A percentile compares a stretch with the other conserved stretches of the same genome.
Conservation (phyloP, 1,140 invertebrate species). For the Megalonaias nervosa region DNA sequence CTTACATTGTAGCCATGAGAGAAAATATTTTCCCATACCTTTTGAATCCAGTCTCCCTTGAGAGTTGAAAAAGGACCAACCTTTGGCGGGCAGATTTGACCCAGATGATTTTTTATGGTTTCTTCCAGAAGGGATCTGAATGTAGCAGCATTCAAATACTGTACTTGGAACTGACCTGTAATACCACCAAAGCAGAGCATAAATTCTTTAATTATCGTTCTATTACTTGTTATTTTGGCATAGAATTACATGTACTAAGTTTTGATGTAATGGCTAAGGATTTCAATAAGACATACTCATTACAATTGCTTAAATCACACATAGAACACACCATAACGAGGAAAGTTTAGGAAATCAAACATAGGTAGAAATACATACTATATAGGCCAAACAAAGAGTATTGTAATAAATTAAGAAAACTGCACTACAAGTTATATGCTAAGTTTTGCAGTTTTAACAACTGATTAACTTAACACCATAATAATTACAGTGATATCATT, state of each 20-base stretch:
- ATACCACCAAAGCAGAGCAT: not conserved
- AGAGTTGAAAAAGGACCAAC: not conserved
- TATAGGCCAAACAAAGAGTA: too few species aligned
- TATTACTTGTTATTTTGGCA: not conserved
- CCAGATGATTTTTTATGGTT: not conserved
- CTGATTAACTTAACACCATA: too few species aligned
- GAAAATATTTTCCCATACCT: constrained; percentile 5
- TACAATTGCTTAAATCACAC: not conserved
- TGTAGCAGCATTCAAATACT: not conserved
- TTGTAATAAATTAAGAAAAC: too few species aligned
- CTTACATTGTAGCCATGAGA: not conserved
- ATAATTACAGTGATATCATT: too few species aligned
- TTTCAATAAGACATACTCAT: not conserved
- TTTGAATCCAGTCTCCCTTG: not conserved
- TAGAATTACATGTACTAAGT: not conserved
- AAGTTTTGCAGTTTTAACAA: too few species aligned
- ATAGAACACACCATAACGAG: not conserved
- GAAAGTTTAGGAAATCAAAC: too few species aligned
- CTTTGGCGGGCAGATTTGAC: not conserved
- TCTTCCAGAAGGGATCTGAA: not conserved
- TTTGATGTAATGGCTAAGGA: not conserved
- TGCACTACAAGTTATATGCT: too few species aligned
- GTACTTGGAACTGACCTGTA: constrained; percentile 1
- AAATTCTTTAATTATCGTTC: too few species aligned
- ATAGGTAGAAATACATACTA: too few species aligned